These are phyloP conservation scores for Azorinus chamasolen DNA, from an alignment of 2,888 invertebrate species.

Conservation along the genomic window DNA sequence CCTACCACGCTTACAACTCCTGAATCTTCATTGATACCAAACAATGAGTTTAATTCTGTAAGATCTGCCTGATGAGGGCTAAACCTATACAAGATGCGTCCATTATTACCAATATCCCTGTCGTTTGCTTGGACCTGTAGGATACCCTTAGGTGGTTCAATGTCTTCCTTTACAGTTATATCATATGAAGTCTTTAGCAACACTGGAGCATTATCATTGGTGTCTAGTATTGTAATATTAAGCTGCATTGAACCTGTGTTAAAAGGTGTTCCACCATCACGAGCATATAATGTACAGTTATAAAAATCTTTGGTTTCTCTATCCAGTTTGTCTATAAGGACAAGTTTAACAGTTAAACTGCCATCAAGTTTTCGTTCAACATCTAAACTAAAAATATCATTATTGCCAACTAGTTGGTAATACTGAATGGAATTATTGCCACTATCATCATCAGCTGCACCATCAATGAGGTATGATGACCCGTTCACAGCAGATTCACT, in stretches of 20 bases:
- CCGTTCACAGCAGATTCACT: constrained; percentile 70
- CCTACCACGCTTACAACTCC: constrained; percentile 77
- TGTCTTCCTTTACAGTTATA: constrained; percentile 68
- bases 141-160: constrained; percentile 57
- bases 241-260: constrained; percentile 69
- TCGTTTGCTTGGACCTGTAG: constrained; percentile 88
- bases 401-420: constrained; percentile 70
- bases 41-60: constrained; percentile 65
- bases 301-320: constrained; percentile 72
- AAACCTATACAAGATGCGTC: constrained; percentile 81
- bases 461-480: constrained; percentile 59
- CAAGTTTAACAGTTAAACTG: constrained; percentile 74
- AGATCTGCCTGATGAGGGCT: constrained; percentile 70
- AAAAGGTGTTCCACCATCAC: constrained; percentile 72
- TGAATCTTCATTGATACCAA: constrained; percentile 70
- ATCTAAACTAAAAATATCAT: constrained; percentile 71
- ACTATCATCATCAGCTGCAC: constrained; percentile 75
- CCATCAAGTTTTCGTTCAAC: constrained; percentile 74
- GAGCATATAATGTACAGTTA: constrained; percentile 73
- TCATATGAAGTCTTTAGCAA: constrained; percentile 67
- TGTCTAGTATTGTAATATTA: constrained; percentile 73
- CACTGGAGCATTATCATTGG: constrained; percentile 77
- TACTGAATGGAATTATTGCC: constrained; percentile 75
- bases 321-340: constrained; percentile 71
- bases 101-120: constrained; percentile 72